Conservation (phyloP, 2,113 vertebrate genomes). For the Chiloscyllium plagiosum region DNA sequence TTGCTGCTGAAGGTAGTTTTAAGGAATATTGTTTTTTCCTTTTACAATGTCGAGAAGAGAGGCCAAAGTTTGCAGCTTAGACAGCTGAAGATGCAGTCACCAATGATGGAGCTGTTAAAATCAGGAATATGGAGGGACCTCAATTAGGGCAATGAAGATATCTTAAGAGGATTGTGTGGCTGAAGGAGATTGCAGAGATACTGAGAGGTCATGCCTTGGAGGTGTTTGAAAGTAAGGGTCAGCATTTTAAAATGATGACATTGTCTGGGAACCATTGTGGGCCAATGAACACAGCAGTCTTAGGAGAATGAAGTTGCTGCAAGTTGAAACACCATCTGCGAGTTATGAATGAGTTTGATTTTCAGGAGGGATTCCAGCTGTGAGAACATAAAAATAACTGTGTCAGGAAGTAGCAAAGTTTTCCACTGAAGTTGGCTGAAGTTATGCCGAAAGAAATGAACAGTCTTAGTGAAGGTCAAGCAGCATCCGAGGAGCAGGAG, state of each 20-base stretch:
- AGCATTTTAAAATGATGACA: neutral
- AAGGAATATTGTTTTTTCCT: too few species aligned
- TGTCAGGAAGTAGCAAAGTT: too few species aligned
- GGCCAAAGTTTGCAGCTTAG: neutral
- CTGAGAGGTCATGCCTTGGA: neutral
- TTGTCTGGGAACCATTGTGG: neutral
- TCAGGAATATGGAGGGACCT: neutral
- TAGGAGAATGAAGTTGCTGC: neutral
- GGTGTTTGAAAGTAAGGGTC: neutral
- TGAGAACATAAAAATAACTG: too few species aligned
- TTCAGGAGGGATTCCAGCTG: too few species aligned
- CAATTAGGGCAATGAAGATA: neutral
- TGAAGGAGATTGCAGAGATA: neutral
- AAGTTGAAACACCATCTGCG: neutral
- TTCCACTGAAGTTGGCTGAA: too few species aligned
- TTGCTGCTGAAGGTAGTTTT: neutral
- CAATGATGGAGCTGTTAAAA: neutral
- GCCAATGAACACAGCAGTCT: too few species aligned
- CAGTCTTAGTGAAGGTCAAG: too few species aligned
- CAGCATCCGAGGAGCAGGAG: too few species aligned
- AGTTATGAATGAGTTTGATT: neutral
- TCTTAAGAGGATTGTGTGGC: neutral
- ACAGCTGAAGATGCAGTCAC: neutral
- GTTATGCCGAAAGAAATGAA: too few species aligned
- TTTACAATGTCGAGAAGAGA: neutral